These are phyloP conservation scores for Caenorhabditis tropicalis DNA, from an alignment of 1,140 invertebrate genomes.

Conservation along the genomic window DNA sequence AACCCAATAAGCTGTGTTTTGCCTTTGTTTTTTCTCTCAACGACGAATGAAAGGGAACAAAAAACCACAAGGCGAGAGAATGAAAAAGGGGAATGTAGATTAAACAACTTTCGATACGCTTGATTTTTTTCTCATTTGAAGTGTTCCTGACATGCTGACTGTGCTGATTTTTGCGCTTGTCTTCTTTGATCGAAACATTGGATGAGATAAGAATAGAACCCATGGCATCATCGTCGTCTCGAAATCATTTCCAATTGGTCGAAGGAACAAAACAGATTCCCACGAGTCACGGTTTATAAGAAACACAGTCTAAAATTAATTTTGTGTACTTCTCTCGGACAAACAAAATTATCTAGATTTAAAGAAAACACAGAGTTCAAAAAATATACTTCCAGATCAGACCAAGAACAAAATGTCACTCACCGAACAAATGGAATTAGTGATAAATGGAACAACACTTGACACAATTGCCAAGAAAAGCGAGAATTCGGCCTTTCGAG, in stretches of 20 bases:
- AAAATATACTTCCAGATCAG: too few relatives aligned
- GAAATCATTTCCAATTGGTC: not conserved
- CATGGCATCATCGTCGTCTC: not conserved
- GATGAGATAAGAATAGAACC: not conserved
- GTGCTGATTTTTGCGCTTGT: not conserved
- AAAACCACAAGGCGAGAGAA: too few relatives aligned
- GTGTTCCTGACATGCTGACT: too few relatives aligned
- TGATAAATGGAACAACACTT: not conserved
- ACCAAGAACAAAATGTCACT: not conserved
- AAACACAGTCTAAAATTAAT: not conserved
- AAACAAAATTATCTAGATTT: too few relatives aligned
- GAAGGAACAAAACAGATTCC: not conserved
- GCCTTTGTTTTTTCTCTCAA: too few relatives aligned
- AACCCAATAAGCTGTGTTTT: too few relatives aligned
- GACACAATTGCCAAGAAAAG: not conserved
- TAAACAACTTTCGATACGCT: too few relatives aligned
- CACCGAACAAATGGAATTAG: not conserved
- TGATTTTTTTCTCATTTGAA: too few relatives aligned
- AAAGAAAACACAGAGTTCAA: too few relatives aligned
- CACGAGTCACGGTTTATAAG: not conserved
- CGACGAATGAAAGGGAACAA: too few relatives aligned
- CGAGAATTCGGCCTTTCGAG: not conserved
- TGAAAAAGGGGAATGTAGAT: too few relatives aligned
- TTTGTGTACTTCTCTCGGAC: too few relatives aligned
- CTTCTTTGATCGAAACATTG: not conserved